These are phyloP conservation scores for Otolemur crassicaudatus DNA, from an alignment of 2,797 vertebrate species.

Conservation along the genomic window DNA sequence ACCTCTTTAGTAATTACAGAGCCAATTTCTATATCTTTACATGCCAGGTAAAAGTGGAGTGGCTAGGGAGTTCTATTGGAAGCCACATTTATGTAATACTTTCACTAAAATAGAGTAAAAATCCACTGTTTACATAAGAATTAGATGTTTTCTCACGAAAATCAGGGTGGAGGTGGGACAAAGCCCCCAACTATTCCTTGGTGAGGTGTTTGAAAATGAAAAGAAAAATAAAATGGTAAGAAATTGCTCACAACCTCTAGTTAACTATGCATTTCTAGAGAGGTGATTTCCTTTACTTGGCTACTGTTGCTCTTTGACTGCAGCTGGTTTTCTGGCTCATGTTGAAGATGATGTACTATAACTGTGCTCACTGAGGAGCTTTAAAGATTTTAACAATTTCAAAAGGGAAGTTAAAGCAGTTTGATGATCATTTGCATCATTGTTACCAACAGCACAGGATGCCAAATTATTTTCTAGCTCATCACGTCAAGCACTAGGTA, in stretches of 20 bases:
- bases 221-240: slow-evolving; percentile 25
- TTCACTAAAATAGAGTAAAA: neutral
- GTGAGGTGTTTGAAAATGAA: neutral
- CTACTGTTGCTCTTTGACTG: neutral
- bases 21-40: neutral
- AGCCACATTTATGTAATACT: neutral
- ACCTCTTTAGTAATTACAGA: neutral
- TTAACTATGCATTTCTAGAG: neutral
- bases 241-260: neutral
- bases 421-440: neutral
- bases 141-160: neutral
- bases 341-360: neutral
- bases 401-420: neutral
- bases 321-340: neutral
- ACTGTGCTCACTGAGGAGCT: neutral
- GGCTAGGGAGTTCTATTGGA: neutral
- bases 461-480: neutral
- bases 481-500: neutral
- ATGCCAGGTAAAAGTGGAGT: neutral
- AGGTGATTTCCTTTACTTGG: neutral
- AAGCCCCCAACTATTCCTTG: neutral
- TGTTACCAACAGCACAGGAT: neutral
- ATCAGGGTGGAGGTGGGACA: neutral
- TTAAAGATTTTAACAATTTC: neutral
- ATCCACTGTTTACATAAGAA: neutral